A percentile compares a stretch with the other conserved stretches of the same genome.
phyloP scores from a whole-genome alignment of 2,797 vertebrate species.

The Sphenodon punctatus region DNA sequence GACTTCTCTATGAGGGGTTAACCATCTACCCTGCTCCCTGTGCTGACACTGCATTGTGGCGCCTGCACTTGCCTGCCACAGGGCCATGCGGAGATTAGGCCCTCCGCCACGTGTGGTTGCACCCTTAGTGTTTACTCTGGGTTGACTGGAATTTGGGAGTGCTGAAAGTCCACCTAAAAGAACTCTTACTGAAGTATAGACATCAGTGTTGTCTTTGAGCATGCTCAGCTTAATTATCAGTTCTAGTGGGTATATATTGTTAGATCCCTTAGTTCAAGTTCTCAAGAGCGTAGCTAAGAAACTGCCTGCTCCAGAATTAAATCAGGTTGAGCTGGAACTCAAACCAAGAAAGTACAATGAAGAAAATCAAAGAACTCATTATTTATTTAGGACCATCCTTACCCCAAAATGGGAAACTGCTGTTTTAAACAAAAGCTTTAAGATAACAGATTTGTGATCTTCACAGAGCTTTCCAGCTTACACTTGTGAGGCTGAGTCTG shows the following conservation, averaged over 20 bases:
- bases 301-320: constrained; percentile 69
- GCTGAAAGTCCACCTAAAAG: constrained; percentile 59
- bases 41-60: no score
- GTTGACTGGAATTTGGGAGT: constrained; percentile 66
- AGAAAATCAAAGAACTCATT: constrained; percentile 67
- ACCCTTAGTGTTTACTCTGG: constrained; percentile 73
- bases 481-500: constrained; percentile 15
- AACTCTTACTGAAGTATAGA: constrained; percentile 45
- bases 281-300: constrained; percentile 71
- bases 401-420: no score
- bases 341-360: constrained; percentile 66
- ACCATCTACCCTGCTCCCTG: no score
- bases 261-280: constrained; percentile 66
- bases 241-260: constrained; percentile 70
- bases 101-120: no score
- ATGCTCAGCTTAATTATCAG: constrained; percentile 64
- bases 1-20: no score
- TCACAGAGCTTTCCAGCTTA: constrained; percentile 18
- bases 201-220: constrained; percentile 71
- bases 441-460: constrained; percentile 50
- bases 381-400: no score
- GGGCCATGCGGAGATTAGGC: no score
- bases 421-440: constrained; percentile 31
- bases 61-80: no score
- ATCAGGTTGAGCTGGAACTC: constrained; percentile 65